Percentiles rank a stretch among this genome's conserved stretches.
These are phyloP conservation scores for Lycocerus yunnanus DNA, from an alignment of 2,888 invertebrate genomes.

Conservation along the genomic window DNA sequence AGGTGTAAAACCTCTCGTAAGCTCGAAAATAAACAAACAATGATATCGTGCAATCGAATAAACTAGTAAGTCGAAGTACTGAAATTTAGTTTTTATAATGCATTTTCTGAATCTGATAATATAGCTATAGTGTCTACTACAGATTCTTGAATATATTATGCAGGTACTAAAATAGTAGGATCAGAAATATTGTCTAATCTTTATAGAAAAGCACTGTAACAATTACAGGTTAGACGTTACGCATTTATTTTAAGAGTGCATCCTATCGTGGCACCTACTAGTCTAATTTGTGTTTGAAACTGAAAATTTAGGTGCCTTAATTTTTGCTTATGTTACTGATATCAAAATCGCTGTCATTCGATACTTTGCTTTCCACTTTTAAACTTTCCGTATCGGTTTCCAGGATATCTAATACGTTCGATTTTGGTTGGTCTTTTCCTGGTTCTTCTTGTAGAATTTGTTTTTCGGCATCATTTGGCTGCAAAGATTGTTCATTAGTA, in stretches of 20 bases:
- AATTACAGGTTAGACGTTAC: too few relatives aligned
- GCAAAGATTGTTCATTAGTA: constrained; percentile 26
- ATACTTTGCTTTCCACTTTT: constrained; percentile 48
- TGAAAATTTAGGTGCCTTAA: background rate
- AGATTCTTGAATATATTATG: too few relatives aligned
- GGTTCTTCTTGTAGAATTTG: constrained; percentile 10
- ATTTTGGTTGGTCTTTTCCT: constrained; percentile 11
- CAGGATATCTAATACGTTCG: constrained; percentile 50
- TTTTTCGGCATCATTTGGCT: constrained; percentile 35
- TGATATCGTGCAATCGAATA: background rate
- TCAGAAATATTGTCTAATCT: too few relatives aligned
- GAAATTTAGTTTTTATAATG: too few relatives aligned
- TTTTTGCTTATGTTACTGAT: constrained; percentile 42
- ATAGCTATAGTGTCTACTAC: background rate
- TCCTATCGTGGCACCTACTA: too few relatives aligned
- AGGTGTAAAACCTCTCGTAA: too few relatives aligned
- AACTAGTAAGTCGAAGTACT: background rate
- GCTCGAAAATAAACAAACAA: background rate
- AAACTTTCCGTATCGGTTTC: constrained; percentile 54
- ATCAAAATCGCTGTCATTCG: constrained; percentile 55
- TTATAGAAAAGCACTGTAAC: too few relatives aligned
- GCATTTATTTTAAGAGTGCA: background rate
- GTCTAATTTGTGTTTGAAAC: background rate
- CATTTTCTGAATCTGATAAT: too few relatives aligned
- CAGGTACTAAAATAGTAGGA: too few relatives aligned